A percentile compares a stretch with the other conserved stretches of the same genome.
These are phyloP conservation scores for Antheraea pernyi DNA, from an alignment of 1,140 invertebrate species.

Conservation along the genomic window DNA sequence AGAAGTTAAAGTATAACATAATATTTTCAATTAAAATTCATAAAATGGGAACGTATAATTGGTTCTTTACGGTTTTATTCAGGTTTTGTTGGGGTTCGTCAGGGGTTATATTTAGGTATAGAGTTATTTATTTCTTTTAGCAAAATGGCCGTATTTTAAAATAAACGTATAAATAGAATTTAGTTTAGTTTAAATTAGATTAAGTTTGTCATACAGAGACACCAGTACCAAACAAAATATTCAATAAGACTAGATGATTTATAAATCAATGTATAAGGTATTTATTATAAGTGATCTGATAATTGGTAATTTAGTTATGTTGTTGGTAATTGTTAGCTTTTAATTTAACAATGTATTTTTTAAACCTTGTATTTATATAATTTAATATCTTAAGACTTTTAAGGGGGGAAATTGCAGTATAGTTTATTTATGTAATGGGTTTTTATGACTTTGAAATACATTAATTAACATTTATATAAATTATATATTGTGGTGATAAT, in stretches of 20 bases:
- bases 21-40: neutral
- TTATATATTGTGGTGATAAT: neutral
- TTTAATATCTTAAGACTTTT: neutral
- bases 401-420: neutral
- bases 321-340: neutral
- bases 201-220: conserved; percentile 33
- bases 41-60: too few relatives aligned
- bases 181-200: conserved; percentile 24
- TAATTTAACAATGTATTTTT: neutral
- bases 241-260: conserved; percentile 30
- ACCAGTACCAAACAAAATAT: conserved; percentile 68
- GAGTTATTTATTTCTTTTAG: conserved; percentile 14
- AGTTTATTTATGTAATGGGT: neutral
- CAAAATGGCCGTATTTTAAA: conserved; percentile 35
- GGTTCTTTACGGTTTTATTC: neutral
- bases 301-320: neutral
- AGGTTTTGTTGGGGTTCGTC: neutral
- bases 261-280: neutral
- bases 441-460: neutral
- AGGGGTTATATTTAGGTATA: conserved; percentile 1
- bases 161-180: conserved; percentile 19
- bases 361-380: neutral
- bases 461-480: neutral
- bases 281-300: neutral
- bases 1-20: conserved; percentile 38